A percentile compares a stretch with the other conserved stretches of the same genome.
phyloP scores from a whole-genome alignment of 2,113 vertebrate species.

The Heterochromis multidens region DNA sequence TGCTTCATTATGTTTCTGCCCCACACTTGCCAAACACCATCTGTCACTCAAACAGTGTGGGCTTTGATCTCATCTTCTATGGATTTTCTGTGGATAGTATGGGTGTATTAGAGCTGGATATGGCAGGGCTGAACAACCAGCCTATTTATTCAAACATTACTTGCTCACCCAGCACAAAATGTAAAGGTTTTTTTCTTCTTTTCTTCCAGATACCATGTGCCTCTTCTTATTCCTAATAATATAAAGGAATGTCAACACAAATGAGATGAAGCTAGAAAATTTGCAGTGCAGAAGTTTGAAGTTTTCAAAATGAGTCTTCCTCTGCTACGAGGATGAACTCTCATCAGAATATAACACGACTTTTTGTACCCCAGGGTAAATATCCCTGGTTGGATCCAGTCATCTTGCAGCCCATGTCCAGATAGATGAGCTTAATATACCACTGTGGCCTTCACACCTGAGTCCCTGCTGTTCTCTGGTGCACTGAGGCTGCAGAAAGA shows the following conservation, averaged over 20 bases:
- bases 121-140: background rate
- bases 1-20: background rate
- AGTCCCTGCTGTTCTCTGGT: slow-evolving; percentile 7
- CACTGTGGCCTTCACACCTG: slow-evolving; percentile 19
- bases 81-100: background rate
- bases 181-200: no score
- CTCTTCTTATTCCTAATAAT: background rate
- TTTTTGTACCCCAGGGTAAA: background rate
- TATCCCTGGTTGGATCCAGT: background rate
- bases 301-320: background rate
- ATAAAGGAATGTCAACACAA: background rate
- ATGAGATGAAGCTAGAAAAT: background rate
- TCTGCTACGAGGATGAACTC: background rate
- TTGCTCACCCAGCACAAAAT: background rate
- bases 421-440: background rate
- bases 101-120: background rate
- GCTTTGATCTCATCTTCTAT: background rate
- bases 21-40: background rate
- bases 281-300: accelerated
- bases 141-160: background rate
- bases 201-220: background rate
- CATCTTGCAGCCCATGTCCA: background rate
- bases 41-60: background rate
- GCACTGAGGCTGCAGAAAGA: background rate
- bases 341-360: background rate